A percentile compares a stretch with the other conserved stretches of the same genome.
These are phyloP conservation scores for Mactra quadrangularis DNA, from an alignment of 1,140 invertebrate genomes.

Conservation along the genomic window DNA sequence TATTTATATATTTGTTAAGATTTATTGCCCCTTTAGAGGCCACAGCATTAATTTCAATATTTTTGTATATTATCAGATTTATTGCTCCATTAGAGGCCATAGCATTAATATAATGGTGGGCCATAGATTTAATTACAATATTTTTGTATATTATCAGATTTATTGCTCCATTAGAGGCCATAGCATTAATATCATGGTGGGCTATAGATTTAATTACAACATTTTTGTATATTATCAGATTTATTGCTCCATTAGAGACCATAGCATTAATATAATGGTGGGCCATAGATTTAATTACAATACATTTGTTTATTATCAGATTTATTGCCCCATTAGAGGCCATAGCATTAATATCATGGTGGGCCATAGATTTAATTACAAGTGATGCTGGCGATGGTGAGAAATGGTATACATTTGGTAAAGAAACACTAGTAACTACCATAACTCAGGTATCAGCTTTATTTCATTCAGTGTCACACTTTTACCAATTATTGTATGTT, in stretches of 20 bases:
- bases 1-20: conserved; percentile 63
- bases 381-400: conserved; percentile 58
- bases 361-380: conserved; percentile 75
- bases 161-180: conserved; percentile 73
- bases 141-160: conserved; percentile 61
- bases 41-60: too few relatives aligned
- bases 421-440: conserved; percentile 74
- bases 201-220: conserved; percentile 72
- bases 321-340: conserved; percentile 75
- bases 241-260: conserved; percentile 74
- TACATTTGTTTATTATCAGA: conserved; percentile 53
- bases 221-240: conserved; percentile 62
- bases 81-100: too few relatives aligned
- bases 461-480: background rate
- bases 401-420: conserved; percentile 73
- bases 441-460: conserved; percentile 67
- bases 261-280: conserved; percentile 77
- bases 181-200: conserved; percentile 78
- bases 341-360: conserved; percentile 76
- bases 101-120: too few relatives aligned
- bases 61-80: too few relatives aligned
- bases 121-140: too few relatives aligned
- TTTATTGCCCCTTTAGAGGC: too few relatives aligned
- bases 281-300: conserved; percentile 61
- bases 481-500: background rate